Evolutionary conservation across 1,140 invertebrate species (phyloP).

Genomic region (Frieseomelitta varia): DNA sequence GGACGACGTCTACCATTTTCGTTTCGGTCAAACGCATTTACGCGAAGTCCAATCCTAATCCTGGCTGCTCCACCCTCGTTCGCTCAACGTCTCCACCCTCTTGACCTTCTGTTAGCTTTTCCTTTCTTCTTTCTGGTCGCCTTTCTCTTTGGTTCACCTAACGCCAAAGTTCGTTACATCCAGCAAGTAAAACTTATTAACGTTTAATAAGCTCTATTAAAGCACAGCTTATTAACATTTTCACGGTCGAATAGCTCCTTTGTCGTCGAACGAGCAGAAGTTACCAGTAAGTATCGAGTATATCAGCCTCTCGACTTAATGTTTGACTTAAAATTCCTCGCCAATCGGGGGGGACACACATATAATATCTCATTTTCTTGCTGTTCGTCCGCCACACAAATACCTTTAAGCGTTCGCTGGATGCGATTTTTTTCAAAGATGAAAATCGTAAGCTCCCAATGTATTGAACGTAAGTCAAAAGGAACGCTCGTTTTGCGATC

Average conservation of each 20-base stretch:
- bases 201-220: neutral
- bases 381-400: neutral
- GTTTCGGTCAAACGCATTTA: constrained; percentile 42
- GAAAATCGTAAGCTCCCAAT: neutral
- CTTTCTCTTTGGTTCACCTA: neutral
- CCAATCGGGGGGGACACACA: neutral
- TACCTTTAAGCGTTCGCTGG: neutral
- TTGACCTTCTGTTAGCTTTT: constrained; percentile 44
- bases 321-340: neutral
- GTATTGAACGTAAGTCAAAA: constrained; percentile 14
- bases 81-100: constrained; percentile 27
- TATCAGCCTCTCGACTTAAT: neutral
- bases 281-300: neutral
- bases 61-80: constrained; percentile 54
- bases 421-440: neutral
- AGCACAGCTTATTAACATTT: neutral
- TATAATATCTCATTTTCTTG: neutral
- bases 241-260: neutral
- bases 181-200: neutral
- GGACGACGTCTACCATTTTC: constrained; percentile 50
- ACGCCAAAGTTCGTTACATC: constrained; percentile 4
- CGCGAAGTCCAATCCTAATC: constrained; percentile 47
- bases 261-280: neutral
- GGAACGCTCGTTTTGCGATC: neutral
- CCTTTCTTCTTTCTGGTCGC: neutral